A percentile compares a stretch with the other conserved stretches of the same genome.
Conservation (phyloP, 2,888 invertebrate species). For the Calameuta idolon region DNA sequence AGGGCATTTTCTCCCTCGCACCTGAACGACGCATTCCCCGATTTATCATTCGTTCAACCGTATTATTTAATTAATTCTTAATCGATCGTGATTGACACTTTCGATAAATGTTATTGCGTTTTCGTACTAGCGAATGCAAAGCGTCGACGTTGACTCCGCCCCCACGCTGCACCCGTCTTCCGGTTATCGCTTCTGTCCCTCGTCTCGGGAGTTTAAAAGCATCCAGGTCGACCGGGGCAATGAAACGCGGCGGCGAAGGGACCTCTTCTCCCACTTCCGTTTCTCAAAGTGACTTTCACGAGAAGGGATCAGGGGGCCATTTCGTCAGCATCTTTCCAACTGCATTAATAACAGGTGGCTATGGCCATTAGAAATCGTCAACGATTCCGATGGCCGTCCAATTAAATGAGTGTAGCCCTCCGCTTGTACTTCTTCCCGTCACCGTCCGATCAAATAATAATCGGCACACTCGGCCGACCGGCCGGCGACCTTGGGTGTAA, state of each 20-base stretch:
- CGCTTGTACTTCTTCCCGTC: conserved; percentile 1
- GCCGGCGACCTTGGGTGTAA: conserved; percentile 37
- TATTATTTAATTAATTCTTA: conserved; percentile 58
- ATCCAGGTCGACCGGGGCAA: too few relatives aligned
- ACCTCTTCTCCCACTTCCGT: too few relatives aligned
- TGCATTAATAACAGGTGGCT: conserved; percentile 17
- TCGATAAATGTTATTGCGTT: conserved; percentile 46
- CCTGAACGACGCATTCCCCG: conserved; percentile 5
- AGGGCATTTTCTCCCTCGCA: conserved; percentile 17
- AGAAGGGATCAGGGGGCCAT: background rate
- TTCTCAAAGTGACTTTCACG: background rate
- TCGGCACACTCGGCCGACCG: conserved; percentile 28
- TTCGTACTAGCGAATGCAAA: conserved; percentile 27
- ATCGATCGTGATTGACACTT: conserved; percentile 45
- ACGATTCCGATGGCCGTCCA: conserved; percentile 14
- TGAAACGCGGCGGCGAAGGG: too few relatives aligned
- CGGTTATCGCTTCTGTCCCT: too few relatives aligned
- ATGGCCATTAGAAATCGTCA: conserved; percentile 15
- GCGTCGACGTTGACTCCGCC: too few relatives aligned
- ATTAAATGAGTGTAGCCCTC: conserved; percentile 20
- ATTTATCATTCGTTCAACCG: conserved; percentile 35
- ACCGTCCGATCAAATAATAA: conserved; percentile 37
- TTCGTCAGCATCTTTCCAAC: background rate
- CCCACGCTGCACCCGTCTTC: too few relatives aligned
- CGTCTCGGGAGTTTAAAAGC: too few relatives aligned